These are phyloP conservation scores for Forbesichthys agassizii DNA, from an alignment of 2,113 vertebrate species.

Conservation along the genomic window DNA sequence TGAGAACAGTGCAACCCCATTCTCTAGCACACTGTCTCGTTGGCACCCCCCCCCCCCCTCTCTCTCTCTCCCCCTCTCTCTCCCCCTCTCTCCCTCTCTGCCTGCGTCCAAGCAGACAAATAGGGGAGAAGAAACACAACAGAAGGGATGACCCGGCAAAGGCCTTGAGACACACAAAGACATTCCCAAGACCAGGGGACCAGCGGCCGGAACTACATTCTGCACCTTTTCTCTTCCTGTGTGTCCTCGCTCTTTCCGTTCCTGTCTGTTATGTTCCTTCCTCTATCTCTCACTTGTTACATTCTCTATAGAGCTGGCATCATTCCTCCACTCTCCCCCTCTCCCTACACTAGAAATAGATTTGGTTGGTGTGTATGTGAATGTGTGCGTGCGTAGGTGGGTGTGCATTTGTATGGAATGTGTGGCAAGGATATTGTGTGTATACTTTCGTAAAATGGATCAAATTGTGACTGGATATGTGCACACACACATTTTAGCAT, in stretches of 20 bases:
- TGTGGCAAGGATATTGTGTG: not conserved
- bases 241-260: constrained; percentile 15
- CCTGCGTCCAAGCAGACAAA: constrained; percentile 41
- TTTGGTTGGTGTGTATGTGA: not conserved
- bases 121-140: constrained; percentile 38
- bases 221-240: constrained; percentile 17
- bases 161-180: constrained; percentile 31
- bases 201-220: constrained; percentile 31
- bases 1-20: constrained; percentile 45
- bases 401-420: not conserved
- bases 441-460: too few species aligned
- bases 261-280: not conserved
- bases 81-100: constrained; percentile 5
- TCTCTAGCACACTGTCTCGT: not conserved
- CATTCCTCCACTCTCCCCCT: not conserved
- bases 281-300: not conserved
- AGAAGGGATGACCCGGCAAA: constrained; percentile 10
- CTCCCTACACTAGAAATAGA: not conserved
- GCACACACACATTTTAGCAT: not conserved
- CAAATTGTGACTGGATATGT: not conserved
- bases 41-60: constrained; percentile 18
- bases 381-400: not conserved
- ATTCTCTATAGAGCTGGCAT: not conserved
- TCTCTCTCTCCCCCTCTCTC: constrained; percentile 26
- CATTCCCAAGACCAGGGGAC: constrained; percentile 41